A percentile compares a stretch with the other conserved stretches of the same genome.
phyloP scores from a whole-genome alignment of 2,113 vertebrate genomes.

The Chaetodon auriga region DNA sequence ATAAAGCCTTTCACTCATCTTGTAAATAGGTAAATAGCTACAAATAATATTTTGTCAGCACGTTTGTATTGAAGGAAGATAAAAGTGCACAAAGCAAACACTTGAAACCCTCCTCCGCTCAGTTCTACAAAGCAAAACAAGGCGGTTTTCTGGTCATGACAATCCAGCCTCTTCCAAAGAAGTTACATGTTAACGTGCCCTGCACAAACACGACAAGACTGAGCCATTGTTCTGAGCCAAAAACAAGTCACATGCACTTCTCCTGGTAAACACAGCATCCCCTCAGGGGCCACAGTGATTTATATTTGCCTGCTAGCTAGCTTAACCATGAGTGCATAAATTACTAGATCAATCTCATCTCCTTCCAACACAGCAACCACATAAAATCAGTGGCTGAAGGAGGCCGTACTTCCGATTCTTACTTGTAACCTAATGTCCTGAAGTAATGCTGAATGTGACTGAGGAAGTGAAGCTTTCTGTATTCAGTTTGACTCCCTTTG shows the following conservation, averaged over 20 bases:
- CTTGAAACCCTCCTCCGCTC: neutral
- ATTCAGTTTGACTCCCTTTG: conserved; percentile 7
- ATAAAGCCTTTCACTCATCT: no score
- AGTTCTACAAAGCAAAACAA: conserved; percentile 5
- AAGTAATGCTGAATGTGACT: conserved; percentile 7
- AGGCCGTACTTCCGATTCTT: neutral
- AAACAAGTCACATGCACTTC: conserved; percentile 6
- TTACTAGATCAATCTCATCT: conserved; percentile 38
- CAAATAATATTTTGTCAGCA: conserved; percentile 1
- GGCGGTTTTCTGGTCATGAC: conserved; percentile 16
- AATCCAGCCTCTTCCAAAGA: conserved; percentile 15
- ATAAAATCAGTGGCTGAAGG: conserved; percentile 6
- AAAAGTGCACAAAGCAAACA: neutral
- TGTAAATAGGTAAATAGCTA: neutral
- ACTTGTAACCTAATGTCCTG: conserved; percentile 1
- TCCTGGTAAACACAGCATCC: conserved; percentile 18
- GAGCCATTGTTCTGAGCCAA: conserved; percentile 42
- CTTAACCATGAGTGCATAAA: conserved; percentile 22
- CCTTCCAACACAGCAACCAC: conserved; percentile 13
- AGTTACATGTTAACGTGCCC: conserved; percentile 30
- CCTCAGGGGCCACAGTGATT: conserved; percentile 32
- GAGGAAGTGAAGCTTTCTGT: neutral
- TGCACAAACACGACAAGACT: conserved; percentile 72
- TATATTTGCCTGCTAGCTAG: conserved; percentile 30
- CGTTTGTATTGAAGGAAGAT: neutral